These are phyloP conservation scores for Panopea generosa DNA, from an alignment of 2,888 invertebrate species.

Conservation along the genomic window DNA sequence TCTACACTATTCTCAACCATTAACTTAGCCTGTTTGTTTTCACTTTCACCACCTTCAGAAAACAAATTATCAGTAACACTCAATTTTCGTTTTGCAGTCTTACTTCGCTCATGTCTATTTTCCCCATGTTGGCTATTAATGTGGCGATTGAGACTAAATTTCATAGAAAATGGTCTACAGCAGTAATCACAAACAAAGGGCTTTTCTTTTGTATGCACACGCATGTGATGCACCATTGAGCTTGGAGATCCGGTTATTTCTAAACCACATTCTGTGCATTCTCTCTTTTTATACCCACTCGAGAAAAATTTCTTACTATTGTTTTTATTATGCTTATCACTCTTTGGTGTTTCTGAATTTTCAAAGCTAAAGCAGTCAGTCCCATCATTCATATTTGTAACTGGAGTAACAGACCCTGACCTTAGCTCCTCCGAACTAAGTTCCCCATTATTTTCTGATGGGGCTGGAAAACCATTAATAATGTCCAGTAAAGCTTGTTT, in stretches of 20 bases:
- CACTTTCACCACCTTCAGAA: conserved; percentile 12
- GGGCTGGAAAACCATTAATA: conserved; percentile 30
- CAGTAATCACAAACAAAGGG: conserved; percentile 56
- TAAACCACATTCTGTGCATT: conserved; percentile 44
- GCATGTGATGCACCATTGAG: conserved; percentile 46
- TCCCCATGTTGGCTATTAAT: conserved; percentile 53
- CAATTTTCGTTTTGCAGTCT: conserved; percentile 29
- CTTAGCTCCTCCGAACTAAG: conserved; percentile 18
- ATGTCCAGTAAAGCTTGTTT: conserved; percentile 50
- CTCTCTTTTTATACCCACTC: conserved; percentile 46
- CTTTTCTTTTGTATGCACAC: conserved; percentile 52
- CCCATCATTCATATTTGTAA: no score
- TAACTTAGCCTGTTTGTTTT: conserved; percentile 14
- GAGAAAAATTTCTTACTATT: conserved; percentile 25
- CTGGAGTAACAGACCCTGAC: conserved; percentile 7
- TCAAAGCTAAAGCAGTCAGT: no score
- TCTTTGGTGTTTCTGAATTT: no score
- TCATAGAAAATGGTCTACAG: conserved; percentile 55
- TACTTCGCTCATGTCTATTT: conserved; percentile 44
- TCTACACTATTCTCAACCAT: background rate
- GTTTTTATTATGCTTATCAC: background rate
- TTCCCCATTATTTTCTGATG: conserved; percentile 19
- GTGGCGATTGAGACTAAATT: conserved; percentile 51
- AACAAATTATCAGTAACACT: conserved; percentile 1
- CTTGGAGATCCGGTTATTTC: conserved; percentile 54